Conservation (phyloP, 2,113 vertebrate genomes). For the Crotophaga sulcirostris region DNA sequence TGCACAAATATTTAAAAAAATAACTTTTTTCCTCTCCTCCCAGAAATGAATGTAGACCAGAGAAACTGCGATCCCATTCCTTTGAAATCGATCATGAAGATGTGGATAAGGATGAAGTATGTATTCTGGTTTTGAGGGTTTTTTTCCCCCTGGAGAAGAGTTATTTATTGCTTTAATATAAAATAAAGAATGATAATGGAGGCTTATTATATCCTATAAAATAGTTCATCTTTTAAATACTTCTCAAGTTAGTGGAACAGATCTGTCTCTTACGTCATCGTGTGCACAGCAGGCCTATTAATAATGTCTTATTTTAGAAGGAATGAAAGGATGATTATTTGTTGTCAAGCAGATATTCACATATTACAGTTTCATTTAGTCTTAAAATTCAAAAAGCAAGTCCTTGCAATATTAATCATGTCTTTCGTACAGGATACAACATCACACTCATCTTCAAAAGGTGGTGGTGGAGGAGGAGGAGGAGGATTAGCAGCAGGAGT, state of each 20-base stretch:
- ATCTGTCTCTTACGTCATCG: not conserved
- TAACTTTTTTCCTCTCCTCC: not conserved
- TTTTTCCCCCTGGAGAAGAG: not conserved
- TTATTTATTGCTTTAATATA: not conserved
- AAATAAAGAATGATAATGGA: not conserved
- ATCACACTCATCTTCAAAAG: slow-evolving; percentile 96
- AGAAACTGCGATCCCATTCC: slow-evolving; percentile 94
- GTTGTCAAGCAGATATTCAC: not conserved
- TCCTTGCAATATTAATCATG: not conserved
- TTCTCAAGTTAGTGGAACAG: not conserved
- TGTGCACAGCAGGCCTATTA: not conserved
- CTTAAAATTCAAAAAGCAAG: not conserved
- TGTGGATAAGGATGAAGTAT: slow-evolving; percentile 96
- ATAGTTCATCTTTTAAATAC: not conserved
- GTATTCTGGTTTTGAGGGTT: not conserved
- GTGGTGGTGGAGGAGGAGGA: slow-evolving; percentile 79
- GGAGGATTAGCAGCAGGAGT: slow-evolving; percentile 85
- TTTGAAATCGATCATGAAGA: slow-evolving; percentile 99
- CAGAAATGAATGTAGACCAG: slow-evolving; percentile 88
- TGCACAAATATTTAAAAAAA: not conserved
- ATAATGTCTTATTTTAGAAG: not conserved
- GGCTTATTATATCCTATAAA: not conserved
- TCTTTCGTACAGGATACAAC: slow-evolving; percentile 87
- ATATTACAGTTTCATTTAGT: not conserved
- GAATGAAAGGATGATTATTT: not conserved